A percentile compares a stretch with the other conserved stretches of the same genome.
These are phyloP conservation scores for Dendrolimus pini DNA, from an alignment of 2,888 invertebrate genomes.

Conservation along the genomic window DNA sequence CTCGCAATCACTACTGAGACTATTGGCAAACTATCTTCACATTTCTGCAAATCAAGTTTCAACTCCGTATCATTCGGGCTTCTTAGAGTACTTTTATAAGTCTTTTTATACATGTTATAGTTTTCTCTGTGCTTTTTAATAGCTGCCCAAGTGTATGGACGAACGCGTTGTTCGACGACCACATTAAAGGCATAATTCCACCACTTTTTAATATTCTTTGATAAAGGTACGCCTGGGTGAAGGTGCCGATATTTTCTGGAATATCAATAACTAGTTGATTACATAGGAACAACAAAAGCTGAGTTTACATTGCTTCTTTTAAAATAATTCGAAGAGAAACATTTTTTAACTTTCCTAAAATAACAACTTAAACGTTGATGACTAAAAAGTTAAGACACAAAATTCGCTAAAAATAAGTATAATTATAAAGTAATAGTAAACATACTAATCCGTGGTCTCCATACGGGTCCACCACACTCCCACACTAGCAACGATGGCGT, in stretches of 20 bases:
- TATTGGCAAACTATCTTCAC: constrained; percentile 85
- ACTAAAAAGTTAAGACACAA: too few relatives aligned
- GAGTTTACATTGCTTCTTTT: neutral
- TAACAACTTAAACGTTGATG: too few relatives aligned
- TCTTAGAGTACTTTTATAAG: constrained; percentile 82
- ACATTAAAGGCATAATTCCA: constrained; percentile 86
- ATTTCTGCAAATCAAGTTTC: constrained; percentile 83
- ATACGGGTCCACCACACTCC: too few relatives aligned
- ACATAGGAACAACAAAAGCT: neutral
- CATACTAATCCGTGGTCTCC: too few relatives aligned
- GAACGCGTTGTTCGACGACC: constrained; percentile 82
- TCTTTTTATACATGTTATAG: constrained; percentile 81
- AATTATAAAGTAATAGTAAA: too few relatives aligned
- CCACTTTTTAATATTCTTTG: constrained; percentile 80
- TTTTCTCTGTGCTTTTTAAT: constrained; percentile 81
- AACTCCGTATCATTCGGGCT: constrained; percentile 85
- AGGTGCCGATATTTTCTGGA: constrained; percentile 78
- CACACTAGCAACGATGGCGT: too few relatives aligned
- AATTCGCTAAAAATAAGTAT: too few relatives aligned
- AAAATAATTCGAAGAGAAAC: neutral
- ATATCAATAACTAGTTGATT: neutral
- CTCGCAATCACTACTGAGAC: constrained; percentile 86
- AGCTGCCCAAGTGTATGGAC: constrained; percentile 85
- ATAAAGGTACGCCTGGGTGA: constrained; percentile 75
- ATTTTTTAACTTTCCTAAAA: too few relatives aligned